phyloP scores from a whole-genome alignment of 2,888 invertebrate species.

The Hyalella azteca region DNA sequence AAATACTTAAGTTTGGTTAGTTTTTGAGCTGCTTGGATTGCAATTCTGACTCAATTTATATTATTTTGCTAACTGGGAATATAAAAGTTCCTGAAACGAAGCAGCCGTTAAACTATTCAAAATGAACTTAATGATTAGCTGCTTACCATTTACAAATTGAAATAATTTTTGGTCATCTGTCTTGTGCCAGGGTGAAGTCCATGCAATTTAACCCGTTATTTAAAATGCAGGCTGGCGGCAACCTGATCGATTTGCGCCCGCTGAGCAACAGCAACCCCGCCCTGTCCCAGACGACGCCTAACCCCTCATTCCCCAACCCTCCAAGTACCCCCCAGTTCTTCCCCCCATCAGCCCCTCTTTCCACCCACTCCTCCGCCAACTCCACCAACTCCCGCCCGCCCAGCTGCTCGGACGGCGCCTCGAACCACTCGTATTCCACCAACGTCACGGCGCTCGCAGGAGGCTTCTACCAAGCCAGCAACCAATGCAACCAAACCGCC shows the following conservation, averaged over 20 bases:
- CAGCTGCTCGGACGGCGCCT: slow-evolving; percentile 54
- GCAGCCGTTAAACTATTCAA: too few species aligned
- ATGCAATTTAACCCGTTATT: neutral
- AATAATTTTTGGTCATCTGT: neutral
- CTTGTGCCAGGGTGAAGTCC: neutral
- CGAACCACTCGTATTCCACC: slow-evolving; percentile 42
- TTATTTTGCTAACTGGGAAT: too few species aligned
- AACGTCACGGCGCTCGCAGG: slow-evolving; percentile 42
- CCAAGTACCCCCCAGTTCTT: slow-evolving; percentile 48
- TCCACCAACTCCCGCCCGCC: slow-evolving; percentile 51
- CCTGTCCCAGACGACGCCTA: slow-evolving; percentile 36
- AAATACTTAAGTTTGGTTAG: too few species aligned
- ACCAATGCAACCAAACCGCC: neutral
- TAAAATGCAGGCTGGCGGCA: slow-evolving; percentile 39
- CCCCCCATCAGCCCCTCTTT: slow-evolving; percentile 23
- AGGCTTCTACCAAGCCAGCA: neutral
- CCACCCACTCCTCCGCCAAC: slow-evolving; percentile 42
- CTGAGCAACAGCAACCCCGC: slow-evolving; percentile 57
- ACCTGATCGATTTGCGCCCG: slow-evolving; percentile 50
- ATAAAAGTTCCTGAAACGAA: too few species aligned
- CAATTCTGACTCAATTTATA: too few species aligned
- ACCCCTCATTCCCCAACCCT: slow-evolving; percentile 45
- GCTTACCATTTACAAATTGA: too few species aligned
- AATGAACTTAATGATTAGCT: too few species aligned
- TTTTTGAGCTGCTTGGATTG: too few species aligned